phyloP scores from a whole-genome alignment of 2,113 vertebrate genomes.

The Aspiorhynchus laticeps region DNA sequence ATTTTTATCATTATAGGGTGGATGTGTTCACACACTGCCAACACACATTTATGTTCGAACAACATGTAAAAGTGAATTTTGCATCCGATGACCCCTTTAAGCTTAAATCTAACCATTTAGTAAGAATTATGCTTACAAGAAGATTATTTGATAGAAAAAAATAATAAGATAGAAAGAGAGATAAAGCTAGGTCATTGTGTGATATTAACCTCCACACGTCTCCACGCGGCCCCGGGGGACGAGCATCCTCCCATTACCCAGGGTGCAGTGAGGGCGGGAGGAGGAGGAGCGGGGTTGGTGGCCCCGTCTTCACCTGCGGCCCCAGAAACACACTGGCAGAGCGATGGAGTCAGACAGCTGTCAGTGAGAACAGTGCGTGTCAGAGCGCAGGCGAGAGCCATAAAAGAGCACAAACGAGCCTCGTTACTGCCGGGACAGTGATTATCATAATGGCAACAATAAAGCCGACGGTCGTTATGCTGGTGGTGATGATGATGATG shows the following conservation, averaged over 20 bases:
- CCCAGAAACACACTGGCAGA: constrained; percentile 27
- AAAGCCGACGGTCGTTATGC: constrained; percentile 76
- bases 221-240: not conserved
- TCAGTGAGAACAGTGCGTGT: constrained; percentile 72
- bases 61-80: too few species aligned
- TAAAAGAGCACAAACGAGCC: constrained; percentile 74
- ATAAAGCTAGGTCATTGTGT: not conserved
- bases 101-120: not conserved
- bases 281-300: not conserved
- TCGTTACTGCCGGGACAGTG: constrained; percentile 73
- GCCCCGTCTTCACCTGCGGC: constrained; percentile 1
- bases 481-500: constrained; percentile 74
- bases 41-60: too few species aligned
- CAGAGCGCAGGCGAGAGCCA: constrained; percentile 68
- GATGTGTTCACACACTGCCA: too few species aligned
- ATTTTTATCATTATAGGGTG: too few species aligned
- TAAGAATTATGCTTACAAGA: not conserved
- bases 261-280: not conserved
- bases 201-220: not conserved
- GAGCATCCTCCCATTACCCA: not conserved
- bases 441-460: constrained; percentile 82
- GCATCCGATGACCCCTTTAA: not conserved
- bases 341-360: constrained; percentile 73
- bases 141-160: not conserved
- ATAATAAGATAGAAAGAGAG: not conserved